A percentile compares a stretch with the other conserved stretches of the same genome.
These are phyloP conservation scores for Molossus alvarezi DNA, from an alignment of 2,797 vertebrate species.

Conservation along the genomic window DNA sequence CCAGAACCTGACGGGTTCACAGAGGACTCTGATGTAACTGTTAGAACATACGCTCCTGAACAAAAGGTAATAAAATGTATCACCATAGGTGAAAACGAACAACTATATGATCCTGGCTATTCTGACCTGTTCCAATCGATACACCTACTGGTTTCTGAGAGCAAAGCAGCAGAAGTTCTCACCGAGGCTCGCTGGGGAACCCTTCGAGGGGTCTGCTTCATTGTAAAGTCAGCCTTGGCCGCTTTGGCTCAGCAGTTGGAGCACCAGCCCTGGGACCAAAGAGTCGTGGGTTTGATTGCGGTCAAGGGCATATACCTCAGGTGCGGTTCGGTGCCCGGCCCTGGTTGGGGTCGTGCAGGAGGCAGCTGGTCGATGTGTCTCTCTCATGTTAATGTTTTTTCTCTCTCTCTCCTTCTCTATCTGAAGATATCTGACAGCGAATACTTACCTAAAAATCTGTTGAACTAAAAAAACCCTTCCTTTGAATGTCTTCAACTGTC, in stretches of 20 bases:
- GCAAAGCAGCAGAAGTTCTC: no score
- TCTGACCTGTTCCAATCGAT: no score
- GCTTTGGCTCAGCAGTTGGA: not conserved
- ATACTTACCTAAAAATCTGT: not conserved
- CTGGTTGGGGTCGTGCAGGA: not conserved
- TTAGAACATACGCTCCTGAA: no score
- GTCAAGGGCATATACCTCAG: not conserved
- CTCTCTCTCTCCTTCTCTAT: not conserved
- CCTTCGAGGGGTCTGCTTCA: no score
- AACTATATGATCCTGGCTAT: no score
- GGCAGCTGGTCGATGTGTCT: not conserved
- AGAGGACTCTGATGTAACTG: no score
- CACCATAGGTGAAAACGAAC: no score
- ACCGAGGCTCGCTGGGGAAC: no score
- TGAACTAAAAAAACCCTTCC: not conserved
- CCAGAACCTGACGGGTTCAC: no score
- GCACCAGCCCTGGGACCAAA: not conserved
- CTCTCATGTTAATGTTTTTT: not conserved
- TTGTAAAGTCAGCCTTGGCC: not conserved
- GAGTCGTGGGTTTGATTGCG: not conserved
- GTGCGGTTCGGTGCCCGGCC: not conserved
- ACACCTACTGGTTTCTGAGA: no score
- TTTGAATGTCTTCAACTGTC: not conserved
- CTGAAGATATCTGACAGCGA: no score
- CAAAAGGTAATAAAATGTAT: no score